Conservation (phyloP, 2,113 vertebrate species). For the Dipodomys ordii region DNA sequence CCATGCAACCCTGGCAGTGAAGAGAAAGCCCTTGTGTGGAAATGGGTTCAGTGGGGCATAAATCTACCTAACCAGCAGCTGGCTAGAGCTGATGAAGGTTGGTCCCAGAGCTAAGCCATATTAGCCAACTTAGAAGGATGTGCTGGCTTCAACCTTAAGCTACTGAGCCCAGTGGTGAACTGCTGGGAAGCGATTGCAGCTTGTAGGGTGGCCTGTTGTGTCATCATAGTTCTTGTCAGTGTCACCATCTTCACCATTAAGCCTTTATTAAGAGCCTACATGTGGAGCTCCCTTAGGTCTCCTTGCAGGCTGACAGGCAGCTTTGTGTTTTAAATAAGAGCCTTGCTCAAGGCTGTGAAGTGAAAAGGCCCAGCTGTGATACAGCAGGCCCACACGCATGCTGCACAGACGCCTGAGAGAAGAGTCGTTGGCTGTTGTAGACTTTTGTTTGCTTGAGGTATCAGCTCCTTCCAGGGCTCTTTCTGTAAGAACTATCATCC, state of each 20-base stretch:
- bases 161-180: background rate
- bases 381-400: background rate
- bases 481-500: background rate
- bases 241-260: conserved; percentile 42
- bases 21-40: conserved; percentile 24
- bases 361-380: background rate
- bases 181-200: conserved; percentile 20
- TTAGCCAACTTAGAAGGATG: background rate
- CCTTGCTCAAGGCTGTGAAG: background rate
- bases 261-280: conserved; percentile 14
- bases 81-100: background rate
- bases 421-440: background rate
- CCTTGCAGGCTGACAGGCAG: conserved; percentile 44
- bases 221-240: background rate
- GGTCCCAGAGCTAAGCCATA: conserved; percentile 5
- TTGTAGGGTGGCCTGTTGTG: conserved; percentile 21
- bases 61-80: conserved; percentile 49
- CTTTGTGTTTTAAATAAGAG: conserved; percentile 53
- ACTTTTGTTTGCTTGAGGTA: background rate
- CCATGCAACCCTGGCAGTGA: background rate
- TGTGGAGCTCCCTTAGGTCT: conserved; percentile 9
- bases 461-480: background rate
- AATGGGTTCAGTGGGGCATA: conserved; percentile 30
- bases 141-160: conserved; percentile 2
- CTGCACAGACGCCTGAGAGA: background rate